Percentiles rank a stretch among this genome's conserved stretches.
Evolutionary conservation across 2,113 vertebrate genomes (phyloP).

Genomic region (Sceloporus tristichus): DNA sequence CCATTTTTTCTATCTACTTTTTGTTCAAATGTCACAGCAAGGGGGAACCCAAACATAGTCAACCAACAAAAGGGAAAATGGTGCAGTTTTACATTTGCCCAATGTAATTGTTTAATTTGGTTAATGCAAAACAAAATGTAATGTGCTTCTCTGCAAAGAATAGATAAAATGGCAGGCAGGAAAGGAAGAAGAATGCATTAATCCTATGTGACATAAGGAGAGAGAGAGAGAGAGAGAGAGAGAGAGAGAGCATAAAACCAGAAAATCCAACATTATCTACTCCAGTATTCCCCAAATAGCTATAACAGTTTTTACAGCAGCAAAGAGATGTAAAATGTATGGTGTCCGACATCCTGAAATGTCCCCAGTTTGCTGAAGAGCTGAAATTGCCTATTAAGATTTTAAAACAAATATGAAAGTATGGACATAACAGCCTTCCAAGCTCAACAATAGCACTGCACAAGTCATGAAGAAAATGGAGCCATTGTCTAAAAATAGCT

Average conservation of each 20-base stretch:
- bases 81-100: slow-evolving; percentile 45
- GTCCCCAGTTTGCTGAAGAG: not conserved
- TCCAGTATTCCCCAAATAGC: not conserved
- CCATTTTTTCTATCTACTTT: slow-evolving; percentile 24
- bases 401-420: slow-evolving; percentile 24
- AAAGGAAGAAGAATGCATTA: slow-evolving; percentile 37
- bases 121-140: slow-evolving; percentile 38
- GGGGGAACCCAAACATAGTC: slow-evolving; percentile 55
- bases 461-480: not conserved
- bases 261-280: slow-evolving; percentile 49
- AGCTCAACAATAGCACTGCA: slow-evolving; percentile 6
- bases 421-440: slow-evolving; percentile 36
- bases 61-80: slow-evolving; percentile 60
- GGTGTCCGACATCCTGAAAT: not conserved
- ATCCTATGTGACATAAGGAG: slow-evolving; percentile 13
- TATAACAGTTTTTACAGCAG: not conserved
- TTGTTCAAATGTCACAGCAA: slow-evolving; percentile 57
- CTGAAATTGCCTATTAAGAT: slow-evolving; percentile 18
- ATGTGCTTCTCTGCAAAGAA: slow-evolving; percentile 49
- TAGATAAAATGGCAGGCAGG: slow-evolving; percentile 23
- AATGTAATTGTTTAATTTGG: not conserved
- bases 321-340: not conserved
- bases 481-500: slow-evolving; percentile 9
- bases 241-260: not conserved
- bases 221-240: too few relatives aligned